Percentiles rank a stretch among this genome's conserved stretches.
Conservation (phyloP, 2,113 vertebrate species). For the Castor canadensis region DNA sequence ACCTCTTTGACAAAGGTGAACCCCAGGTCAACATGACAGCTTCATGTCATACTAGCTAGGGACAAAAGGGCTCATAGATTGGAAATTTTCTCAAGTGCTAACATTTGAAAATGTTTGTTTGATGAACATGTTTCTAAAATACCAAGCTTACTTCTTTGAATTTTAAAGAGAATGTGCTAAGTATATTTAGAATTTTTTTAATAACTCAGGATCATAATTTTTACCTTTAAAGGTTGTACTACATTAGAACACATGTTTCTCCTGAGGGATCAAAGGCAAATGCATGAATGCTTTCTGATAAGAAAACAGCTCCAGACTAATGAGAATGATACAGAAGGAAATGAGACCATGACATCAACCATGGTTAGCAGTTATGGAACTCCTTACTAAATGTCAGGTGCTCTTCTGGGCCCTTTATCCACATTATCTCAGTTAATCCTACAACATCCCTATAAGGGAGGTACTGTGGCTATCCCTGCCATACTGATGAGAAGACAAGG, state of each 20-base stretch:
- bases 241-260: not conserved
- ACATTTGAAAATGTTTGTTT: constrained; percentile 4
- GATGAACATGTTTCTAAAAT: constrained; percentile 33
- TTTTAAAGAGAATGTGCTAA: constrained; percentile 16
- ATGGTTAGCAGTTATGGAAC: not conserved
- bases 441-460: not conserved
- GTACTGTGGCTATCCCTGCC: not conserved
- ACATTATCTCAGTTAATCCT: not conserved
- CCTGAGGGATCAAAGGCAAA: not conserved
- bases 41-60: not conserved
- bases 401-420: not conserved
- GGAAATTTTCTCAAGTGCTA: not conserved
- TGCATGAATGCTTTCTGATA: not conserved
- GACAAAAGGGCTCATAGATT: not conserved
- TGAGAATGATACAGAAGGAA: not conserved
- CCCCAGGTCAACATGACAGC: not conserved
- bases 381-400: not conserved
- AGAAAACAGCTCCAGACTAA: not conserved
- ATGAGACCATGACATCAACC: not conserved
- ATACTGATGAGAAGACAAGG: not conserved
- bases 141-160: constrained; percentile 17
- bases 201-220: not conserved
- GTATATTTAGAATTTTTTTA: not conserved
- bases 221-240: not conserved
- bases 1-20: not conserved